These are phyloP conservation scores for Eidolon dupreanum DNA, from an alignment of 2,797 vertebrate species.

Conservation along the genomic window DNA sequence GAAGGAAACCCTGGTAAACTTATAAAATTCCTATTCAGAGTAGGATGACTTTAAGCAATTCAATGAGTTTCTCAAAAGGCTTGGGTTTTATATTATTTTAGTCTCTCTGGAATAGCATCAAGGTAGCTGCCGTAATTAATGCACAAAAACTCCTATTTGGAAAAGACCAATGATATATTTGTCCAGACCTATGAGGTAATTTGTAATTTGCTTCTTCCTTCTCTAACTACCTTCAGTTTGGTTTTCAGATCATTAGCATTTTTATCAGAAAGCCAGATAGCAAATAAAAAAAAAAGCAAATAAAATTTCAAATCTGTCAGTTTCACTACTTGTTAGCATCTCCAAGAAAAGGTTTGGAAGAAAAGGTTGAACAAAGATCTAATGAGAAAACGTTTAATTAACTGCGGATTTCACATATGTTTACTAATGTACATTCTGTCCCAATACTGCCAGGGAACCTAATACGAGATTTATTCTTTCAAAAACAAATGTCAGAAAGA, in stretches of 20 bases:
- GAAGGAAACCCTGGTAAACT: not conserved
- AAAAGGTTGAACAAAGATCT: not conserved
- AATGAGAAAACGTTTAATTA: conserved; percentile 45
- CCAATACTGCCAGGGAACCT: not conserved
- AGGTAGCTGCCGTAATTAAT: not conserved
- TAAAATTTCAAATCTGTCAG: not conserved
- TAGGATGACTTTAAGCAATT: not conserved
- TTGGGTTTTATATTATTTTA: not conserved
- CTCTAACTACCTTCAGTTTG: conserved; percentile 6
- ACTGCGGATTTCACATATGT: not conserved
- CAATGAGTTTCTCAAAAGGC: not conserved
- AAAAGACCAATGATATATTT: not conserved
- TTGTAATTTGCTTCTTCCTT: conserved; percentile 18
- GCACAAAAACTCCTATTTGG: not conserved
- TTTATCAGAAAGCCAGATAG: conserved; percentile 23
- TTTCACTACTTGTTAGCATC: not conserved
- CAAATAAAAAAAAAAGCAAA: conserved; percentile 44
- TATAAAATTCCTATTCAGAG: not conserved
- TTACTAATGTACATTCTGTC: not conserved
- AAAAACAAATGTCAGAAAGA: conserved; percentile 37
- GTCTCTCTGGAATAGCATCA: not conserved
- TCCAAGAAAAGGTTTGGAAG: not conserved
- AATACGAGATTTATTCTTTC: not conserved
- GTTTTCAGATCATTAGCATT: conserved; percentile 21
- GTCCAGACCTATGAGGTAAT: not conserved